phyloP scores from a whole-genome alignment of 2,797 vertebrate genomes.

The Protosalanx chinensis region DNA sequence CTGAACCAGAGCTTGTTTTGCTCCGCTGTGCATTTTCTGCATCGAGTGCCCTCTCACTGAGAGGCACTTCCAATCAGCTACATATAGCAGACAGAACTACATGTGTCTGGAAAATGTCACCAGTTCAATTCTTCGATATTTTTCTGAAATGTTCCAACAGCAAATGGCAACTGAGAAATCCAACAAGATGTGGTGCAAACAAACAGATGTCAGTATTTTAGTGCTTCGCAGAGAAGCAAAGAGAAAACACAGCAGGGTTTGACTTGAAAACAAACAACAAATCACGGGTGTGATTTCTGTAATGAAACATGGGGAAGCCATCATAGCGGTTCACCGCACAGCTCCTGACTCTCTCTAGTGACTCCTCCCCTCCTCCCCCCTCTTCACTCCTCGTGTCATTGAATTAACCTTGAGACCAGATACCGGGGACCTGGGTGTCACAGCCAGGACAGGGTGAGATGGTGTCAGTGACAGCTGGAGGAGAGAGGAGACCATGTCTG shows the following conservation, averaged over 20 bases:
- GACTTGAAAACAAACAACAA: no score
- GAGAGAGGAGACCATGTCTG: constrained; percentile 18
- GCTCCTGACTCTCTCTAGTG: constrained; percentile 17
- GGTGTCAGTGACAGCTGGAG: constrained; percentile 31
- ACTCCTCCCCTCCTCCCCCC: constrained; percentile 27
- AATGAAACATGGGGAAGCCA: neutral
- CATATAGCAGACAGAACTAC: neutral
- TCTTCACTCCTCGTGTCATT: constrained; percentile 37
- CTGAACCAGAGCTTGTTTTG: constrained; percentile 34
- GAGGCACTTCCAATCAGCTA: neutral
- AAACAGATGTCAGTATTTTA: no score
- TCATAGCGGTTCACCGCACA: neutral
- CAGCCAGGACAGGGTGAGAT: constrained; percentile 8
- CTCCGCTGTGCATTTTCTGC: constrained; percentile 54
- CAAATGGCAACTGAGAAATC: no score
- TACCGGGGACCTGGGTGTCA: constrained; percentile 20
- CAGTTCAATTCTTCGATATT: no score
- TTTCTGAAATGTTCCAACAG: no score
- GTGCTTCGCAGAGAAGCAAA: no score
- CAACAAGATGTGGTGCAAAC: no score
- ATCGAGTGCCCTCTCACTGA: constrained; percentile 39
- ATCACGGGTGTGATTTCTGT: neutral
- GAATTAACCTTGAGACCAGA: constrained; percentile 25
- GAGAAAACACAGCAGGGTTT: neutral
- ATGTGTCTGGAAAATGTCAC: neutral